These are phyloP conservation scores for Ophion slaviceki DNA, from an alignment of 2,888 invertebrate genomes.

Conservation along the genomic window DNA sequence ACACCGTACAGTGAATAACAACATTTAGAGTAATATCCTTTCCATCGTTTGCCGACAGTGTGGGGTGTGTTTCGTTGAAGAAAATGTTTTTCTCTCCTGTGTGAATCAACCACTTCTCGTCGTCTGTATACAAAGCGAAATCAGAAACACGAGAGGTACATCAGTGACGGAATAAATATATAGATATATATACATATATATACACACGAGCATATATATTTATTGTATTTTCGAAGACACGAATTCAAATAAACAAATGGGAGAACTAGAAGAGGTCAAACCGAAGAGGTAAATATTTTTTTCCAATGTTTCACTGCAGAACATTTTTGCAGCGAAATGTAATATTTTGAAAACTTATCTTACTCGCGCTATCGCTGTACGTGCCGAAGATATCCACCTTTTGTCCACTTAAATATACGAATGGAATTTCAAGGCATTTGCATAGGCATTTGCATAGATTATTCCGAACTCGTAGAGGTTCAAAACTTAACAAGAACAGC, in stretches of 20 bases:
- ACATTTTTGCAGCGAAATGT: not conserved
- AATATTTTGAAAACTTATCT: not conserved
- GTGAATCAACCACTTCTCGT: not conserved
- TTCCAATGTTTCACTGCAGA: not conserved
- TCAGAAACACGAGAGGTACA: constrained; percentile 3
- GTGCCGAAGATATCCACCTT: too few species aligned
- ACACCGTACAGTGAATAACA: constrained; percentile 1
- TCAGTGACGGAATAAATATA: constrained; percentile 22
- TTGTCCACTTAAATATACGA: too few species aligned
- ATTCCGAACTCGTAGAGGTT: too few species aligned
- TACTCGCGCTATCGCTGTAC: not conserved
- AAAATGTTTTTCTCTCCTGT: not conserved
- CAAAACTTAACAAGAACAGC: too few species aligned
- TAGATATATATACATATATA: not conserved
- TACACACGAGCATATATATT: not conserved
- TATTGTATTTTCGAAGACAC: constrained; percentile 3
- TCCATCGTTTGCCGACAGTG: too few species aligned
- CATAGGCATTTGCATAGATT: too few species aligned
- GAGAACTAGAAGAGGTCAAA: constrained; percentile 54
- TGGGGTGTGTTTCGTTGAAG: not conserved
- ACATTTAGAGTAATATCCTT: not conserved
- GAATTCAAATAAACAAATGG: constrained; percentile 48
- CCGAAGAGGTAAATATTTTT: constrained; percentile 53
- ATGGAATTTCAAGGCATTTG: too few species aligned
- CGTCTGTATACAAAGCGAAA: constrained; percentile 15